Evolutionary conservation across 2,888 invertebrate genomes (phyloP).

Genomic region (Seladonia tumulorum): DNA sequence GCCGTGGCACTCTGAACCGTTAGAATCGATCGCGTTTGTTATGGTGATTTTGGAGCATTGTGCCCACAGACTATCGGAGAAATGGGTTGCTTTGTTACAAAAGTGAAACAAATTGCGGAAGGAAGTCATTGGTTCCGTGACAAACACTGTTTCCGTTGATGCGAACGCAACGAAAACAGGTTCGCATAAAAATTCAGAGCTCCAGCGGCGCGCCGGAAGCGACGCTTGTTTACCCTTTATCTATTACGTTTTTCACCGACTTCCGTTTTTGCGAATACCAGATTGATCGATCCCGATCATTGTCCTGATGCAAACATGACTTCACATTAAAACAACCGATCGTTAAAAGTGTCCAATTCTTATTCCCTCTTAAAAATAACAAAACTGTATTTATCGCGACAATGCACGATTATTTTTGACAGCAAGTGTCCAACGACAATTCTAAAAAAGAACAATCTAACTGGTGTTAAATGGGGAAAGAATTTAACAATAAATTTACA

Average conservation of each 20-base stretch:
- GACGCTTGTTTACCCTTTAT: constrained; percentile 75
- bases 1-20: background rate
- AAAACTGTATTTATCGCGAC: background rate
- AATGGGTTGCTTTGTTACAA: constrained; percentile 32
- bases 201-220: constrained; percentile 74
- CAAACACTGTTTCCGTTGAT: constrained; percentile 65
- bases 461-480: background rate
- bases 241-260: constrained; percentile 72
- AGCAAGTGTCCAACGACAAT: background rate
- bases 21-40: background rate
- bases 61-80: constrained; percentile 14
- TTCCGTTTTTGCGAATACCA: constrained; percentile 52
- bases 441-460: no score
- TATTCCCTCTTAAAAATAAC: background rate
- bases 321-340: background rate
- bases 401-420: background rate
- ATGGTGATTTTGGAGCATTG: constrained; percentile 5
- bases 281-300: background rate
- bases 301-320: background rate
- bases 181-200: constrained; percentile 71
- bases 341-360: background rate
- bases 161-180: constrained; percentile 56
- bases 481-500: no score
- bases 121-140: constrained; percentile 68
- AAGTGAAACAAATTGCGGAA: constrained; percentile 62